These are phyloP conservation scores for Cryptomyrus ogoouensis DNA, from an alignment of 2,113 vertebrate genomes.

Conservation along the genomic window DNA sequence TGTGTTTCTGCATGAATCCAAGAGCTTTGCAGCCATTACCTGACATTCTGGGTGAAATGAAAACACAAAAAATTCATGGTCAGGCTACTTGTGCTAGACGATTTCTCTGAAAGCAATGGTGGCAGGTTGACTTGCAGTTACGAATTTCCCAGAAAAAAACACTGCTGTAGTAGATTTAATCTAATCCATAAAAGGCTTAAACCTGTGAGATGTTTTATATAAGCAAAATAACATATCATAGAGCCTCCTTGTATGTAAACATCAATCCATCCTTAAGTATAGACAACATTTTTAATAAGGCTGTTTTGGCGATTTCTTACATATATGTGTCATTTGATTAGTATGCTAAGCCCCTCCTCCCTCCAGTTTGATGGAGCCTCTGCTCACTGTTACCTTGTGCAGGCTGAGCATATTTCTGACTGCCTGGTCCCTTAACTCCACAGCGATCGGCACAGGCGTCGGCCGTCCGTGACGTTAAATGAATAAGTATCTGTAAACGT, in stretches of 20 bases:
- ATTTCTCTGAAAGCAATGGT: background rate
- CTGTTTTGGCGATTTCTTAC: background rate
- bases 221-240: background rate
- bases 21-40: background rate
- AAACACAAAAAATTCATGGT: background rate
- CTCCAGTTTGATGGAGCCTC: background rate
- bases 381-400: background rate
- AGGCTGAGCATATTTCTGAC: background rate
- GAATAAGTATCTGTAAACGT: background rate
- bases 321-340: background rate
- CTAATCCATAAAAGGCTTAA: background rate
- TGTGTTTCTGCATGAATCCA: background rate
- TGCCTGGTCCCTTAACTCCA: background rate
- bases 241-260: background rate
- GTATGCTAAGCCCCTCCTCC: background rate
- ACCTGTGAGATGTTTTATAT: background rate
- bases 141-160: background rate
- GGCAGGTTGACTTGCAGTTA: background rate
- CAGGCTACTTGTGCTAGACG: background rate
- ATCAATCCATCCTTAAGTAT: background rate
- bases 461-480: background rate
- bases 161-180: background rate
- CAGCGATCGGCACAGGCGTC: background rate
- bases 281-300: background rate
- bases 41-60: background rate